Percentiles rank a stretch among this genome's conserved stretches.
phyloP scores from a whole-genome alignment of 2,797 vertebrate genomes.

The Epinephelus awoara region DNA sequence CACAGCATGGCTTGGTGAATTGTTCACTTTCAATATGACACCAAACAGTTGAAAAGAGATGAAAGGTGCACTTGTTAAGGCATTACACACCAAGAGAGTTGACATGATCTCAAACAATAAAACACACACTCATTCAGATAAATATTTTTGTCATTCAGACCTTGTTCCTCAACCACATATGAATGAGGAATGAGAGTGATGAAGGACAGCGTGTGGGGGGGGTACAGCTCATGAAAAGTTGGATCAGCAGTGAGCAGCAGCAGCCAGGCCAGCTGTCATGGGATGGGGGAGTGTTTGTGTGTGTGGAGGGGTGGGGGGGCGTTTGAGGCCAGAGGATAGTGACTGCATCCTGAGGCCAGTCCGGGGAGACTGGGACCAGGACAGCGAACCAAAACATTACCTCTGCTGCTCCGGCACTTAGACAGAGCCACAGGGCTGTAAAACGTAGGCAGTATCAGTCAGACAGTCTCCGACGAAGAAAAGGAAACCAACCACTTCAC shows the following conservation, averaged over 20 bases:
- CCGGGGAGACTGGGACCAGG: conserved; percentile 68
- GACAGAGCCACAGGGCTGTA: conserved; percentile 85
- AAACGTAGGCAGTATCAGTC: conserved; percentile 81
- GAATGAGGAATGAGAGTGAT: conserved; percentile 44
- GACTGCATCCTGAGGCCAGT: conserved; percentile 77
- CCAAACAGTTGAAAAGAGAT: conserved; percentile 37
- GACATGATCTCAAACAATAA: conserved; percentile 18
- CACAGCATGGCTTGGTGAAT: conserved; percentile 54
- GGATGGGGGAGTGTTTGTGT: conserved; percentile 40
- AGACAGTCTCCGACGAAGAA: conserved; percentile 68
- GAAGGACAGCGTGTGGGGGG: conserved; percentile 38
- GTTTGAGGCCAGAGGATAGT: conserved; percentile 69
- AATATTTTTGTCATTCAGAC: conserved; percentile 13
- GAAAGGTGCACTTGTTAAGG: conserved; percentile 45
- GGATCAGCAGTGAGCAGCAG: conserved; percentile 80
- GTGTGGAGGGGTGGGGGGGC: background rate
- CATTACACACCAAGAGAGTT: background rate
- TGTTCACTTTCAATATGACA: conserved; percentile 31
- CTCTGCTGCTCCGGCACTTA: conserved; percentile 83
- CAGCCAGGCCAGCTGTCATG: conserved; percentile 81
- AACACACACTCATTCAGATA: conserved; percentile 26
- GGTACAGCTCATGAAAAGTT: conserved; percentile 61
- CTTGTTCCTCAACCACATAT: conserved; percentile 24
- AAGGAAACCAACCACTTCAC: conserved; percentile 56
- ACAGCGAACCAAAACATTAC: conserved; percentile 80